Evolutionary conservation across 2,888 invertebrate genomes (phyloP).

Genomic region (Falcaria lacertinaria): DNA sequence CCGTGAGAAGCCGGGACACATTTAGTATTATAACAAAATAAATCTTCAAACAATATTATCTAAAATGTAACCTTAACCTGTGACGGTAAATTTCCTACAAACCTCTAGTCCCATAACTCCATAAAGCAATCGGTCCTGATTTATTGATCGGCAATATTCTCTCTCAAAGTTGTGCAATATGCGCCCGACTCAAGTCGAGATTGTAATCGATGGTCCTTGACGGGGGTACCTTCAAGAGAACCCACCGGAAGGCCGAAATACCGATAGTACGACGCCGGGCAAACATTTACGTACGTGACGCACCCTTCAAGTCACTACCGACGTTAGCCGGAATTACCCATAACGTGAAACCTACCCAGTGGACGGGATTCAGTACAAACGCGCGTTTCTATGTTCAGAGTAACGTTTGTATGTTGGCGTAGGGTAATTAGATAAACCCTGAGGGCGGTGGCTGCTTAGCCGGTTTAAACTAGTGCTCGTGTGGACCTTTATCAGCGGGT

Average conservation of each 20-base stretch:
- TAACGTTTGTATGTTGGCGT: slow-evolving; percentile 45
- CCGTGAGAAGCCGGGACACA: no score
- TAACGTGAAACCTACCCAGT: slow-evolving; percentile 44
- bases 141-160: slow-evolving; percentile 51
- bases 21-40: slow-evolving; percentile 8
- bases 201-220: slow-evolving; percentile 70
- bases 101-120: slow-evolving; percentile 29
- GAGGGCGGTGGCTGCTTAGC: slow-evolving; percentile 72
- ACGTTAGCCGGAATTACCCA: slow-evolving; percentile 42
- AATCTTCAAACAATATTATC: slow-evolving; percentile 25
- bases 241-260: slow-evolving; percentile 52
- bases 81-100: slow-evolving; percentile 34
- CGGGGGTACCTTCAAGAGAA: slow-evolving; percentile 42
- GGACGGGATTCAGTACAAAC: slow-evolving; percentile 32
- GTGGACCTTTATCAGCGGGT: slow-evolving; percentile 74
- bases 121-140: slow-evolving; percentile 42
- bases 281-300: slow-evolving; percentile 71
- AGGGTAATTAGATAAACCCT: slow-evolving; percentile 77
- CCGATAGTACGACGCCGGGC: slow-evolving; percentile 50
- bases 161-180: slow-evolving; percentile 65
- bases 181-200: slow-evolving; percentile 49
- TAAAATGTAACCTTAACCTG: slow-evolving; percentile 17
- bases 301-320: slow-evolving; percentile 34
- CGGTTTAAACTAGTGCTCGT: slow-evolving; percentile 71
- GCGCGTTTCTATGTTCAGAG: slow-evolving; percentile 28